phyloP scores from a whole-genome alignment of 2,797 vertebrate genomes.

The Enteromius unitaeniatus region DNA sequence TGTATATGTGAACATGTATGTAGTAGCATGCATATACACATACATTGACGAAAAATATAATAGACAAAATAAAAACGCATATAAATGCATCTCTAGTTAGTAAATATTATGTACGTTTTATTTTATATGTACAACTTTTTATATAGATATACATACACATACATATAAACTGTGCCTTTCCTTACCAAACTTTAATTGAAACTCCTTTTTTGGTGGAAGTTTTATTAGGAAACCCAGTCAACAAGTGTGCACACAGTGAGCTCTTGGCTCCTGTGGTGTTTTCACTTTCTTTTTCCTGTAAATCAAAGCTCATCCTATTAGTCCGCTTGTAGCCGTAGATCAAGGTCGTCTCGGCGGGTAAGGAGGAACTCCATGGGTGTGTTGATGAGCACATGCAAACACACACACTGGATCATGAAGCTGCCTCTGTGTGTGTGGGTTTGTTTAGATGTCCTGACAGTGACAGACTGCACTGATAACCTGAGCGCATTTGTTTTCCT shows the following conservation, averaged over 20 bases:
- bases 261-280: constrained; percentile 50
- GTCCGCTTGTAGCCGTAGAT: constrained; percentile 53
- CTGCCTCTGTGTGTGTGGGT: constrained; percentile 10
- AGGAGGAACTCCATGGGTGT: constrained; percentile 48
- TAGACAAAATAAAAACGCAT: background rate
- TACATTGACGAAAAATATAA: background rate
- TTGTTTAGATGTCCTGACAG: background rate
- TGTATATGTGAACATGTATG: no score
- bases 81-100: background rate
- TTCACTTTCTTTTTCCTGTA: constrained; percentile 68
- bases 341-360: constrained; percentile 13
- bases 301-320: constrained; percentile 49
- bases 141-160: no score
- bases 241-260: background rate
- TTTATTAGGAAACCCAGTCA: background rate
- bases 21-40: no score
- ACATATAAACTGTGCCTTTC: background rate
- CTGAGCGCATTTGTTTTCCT: background rate
- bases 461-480: constrained; percentile 13
- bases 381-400: background rate
- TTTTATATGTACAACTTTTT: no score
- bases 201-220: background rate
- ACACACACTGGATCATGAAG: background rate
- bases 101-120: no score
- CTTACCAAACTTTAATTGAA: background rate